Conservation (phyloP, 2,888 invertebrate genomes). For the Platerodrilus igneus region DNA sequence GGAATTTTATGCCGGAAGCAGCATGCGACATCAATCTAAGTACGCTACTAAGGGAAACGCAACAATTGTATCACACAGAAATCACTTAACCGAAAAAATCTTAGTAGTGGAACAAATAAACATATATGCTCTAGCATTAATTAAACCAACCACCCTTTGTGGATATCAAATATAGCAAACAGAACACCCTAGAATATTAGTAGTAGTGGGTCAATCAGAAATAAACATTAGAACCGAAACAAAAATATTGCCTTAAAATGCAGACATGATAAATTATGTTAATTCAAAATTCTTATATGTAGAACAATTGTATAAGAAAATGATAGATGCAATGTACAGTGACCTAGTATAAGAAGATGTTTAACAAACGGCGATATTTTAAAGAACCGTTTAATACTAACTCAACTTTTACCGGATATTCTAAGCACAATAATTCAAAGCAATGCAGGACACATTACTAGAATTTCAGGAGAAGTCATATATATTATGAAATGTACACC, state of each 20-base stretch:
- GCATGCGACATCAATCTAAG: background rate
- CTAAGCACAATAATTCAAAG: conserved; percentile 30
- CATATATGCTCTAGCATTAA: conserved; percentile 21
- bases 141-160: conserved; percentile 10
- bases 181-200: conserved; percentile 24
- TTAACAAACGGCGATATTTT: conserved; percentile 30
- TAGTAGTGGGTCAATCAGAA: conserved; percentile 10
- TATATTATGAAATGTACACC: conserved; percentile 33
- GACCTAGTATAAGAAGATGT: conserved; percentile 31
- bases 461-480: conserved; percentile 30
- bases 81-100: background rate
- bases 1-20: background rate
- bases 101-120: conserved; percentile 11
- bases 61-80: background rate
- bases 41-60: background rate
- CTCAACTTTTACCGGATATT: conserved; percentile 27
- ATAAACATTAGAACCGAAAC: background rate
- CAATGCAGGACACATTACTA: conserved; percentile 30
- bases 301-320: conserved; percentile 28
- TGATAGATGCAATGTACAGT: conserved; percentile 23
- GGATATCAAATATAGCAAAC: conserved; percentile 19
- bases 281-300: conserved; percentile 33
- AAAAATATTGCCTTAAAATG: conserved; percentile 4
- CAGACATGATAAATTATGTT: conserved; percentile 28
- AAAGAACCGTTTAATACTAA: conserved; percentile 28